Evolutionary conservation across 2,888 invertebrate genomes (phyloP), one percentile per base, ranked within the genome.

Genomic region (Conistra vaccinii): DNA sequence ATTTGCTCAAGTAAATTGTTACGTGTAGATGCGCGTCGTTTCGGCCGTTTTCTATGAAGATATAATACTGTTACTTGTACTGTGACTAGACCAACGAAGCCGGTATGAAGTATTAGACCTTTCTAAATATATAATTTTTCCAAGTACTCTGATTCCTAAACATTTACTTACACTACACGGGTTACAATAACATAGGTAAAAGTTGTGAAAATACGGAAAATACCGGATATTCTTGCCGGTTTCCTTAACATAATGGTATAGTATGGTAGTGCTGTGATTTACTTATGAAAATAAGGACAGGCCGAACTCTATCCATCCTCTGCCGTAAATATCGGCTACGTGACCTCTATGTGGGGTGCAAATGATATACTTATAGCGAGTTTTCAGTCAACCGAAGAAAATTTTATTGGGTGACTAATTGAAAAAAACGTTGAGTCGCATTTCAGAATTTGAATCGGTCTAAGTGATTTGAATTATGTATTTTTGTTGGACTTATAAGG

Each of bases 281-380:
- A 83, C 85, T 85, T 83, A 82, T 71, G 73, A 69, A 74, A 85
- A 81, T 85, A 82, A 83, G 73, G 81, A 71, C 70, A 68, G 60
- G 63, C 76, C 60, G 58, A 58, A 69, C 76, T 77, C 55, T 51
- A 76, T 73, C 72, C 60, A 83, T 72, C 76, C 66, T 73, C 45
- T 39, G 62, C 57, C 76, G 78, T 86, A 85, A 84, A 85, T 85
- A 88, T 83, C 26, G 61, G 72, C 51, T 65, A 86, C 87, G 87
- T 87, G 87, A 85, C 87, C 78, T 55, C n/a, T 29, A 4, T 9
- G 55, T 69, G 3, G 20, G 63, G 81, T 68, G 0, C 12, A 77
- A 80, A 66, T 23, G 5, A 77, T 26, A 35, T 20, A 17, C 32
- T 69, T 51, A 1, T 2, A 42, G 62, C 66, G 42, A 42, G 9